Percentiles rank a stretch among this genome's conserved stretches.
Conservation (phyloP, 2,888 invertebrate genomes). For the Cacoxenus indagator region DNA sequence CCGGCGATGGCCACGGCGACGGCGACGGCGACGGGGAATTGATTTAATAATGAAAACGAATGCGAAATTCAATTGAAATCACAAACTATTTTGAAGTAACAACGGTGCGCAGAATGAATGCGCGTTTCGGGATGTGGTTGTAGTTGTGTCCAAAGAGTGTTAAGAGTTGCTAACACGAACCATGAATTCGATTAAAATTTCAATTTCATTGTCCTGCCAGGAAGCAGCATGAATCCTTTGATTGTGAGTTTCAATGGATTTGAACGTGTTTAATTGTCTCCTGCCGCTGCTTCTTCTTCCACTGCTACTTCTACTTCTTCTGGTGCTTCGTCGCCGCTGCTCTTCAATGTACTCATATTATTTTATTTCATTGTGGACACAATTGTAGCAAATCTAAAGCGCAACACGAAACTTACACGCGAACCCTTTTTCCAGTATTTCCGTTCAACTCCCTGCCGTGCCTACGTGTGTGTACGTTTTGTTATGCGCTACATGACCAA, state of each 20-base stretch:
- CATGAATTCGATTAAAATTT: conserved; percentile 63
- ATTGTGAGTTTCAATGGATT: conserved; percentile 50
- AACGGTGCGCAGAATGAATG: conserved; percentile 37
- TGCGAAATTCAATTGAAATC: conserved; percentile 30
- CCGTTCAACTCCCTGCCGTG: background rate
- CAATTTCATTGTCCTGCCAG: conserved; percentile 38
- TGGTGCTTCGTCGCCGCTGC: conserved; percentile 27
- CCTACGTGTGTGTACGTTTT: background rate
- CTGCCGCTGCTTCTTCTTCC: conserved; percentile 22
- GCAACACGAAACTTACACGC: conserved; percentile 9
- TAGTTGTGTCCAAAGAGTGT: background rate
- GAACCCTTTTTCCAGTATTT: conserved; percentile 11
- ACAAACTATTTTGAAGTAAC: conserved; percentile 44
- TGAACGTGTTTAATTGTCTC: conserved; percentile 59
- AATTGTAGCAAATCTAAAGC: conserved; percentile 30
- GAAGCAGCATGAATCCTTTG: conserved; percentile 57
- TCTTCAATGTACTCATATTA: background rate
- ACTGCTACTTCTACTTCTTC: background rate
- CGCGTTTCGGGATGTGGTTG: background rate
- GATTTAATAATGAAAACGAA: conserved; percentile 20
- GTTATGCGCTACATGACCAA: background rate
- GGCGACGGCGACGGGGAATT: conserved; percentile 35
- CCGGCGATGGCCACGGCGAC: background rate
- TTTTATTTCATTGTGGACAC: conserved; percentile 18
- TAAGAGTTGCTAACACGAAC: conserved; percentile 6